These are phyloP conservation scores for Drosophila gaucha DNA, from an alignment of 2,888 invertebrate species.

Conservation along the genomic window DNA sequence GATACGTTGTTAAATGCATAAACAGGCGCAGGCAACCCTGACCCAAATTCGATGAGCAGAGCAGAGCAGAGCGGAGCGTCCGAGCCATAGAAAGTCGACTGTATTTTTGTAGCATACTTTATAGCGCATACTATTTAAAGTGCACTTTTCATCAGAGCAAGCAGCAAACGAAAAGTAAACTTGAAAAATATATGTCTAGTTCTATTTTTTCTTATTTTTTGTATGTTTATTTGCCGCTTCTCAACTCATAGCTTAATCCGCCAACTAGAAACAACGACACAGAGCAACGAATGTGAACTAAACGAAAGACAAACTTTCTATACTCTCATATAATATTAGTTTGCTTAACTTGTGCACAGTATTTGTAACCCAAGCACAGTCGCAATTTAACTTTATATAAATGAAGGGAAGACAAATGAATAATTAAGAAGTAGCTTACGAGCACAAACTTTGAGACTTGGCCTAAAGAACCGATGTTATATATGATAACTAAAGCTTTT, in stretches of 20 bases:
- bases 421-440: too few relatives aligned
- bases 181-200: conserved; percentile 43
- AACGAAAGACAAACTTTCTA: conserved; percentile 47
- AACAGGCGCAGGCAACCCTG: conserved; percentile 56
- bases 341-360: not conserved
- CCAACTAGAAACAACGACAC: conserved; percentile 48
- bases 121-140: conserved; percentile 56
- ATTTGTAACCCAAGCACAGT: too few relatives aligned
- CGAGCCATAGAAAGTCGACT: conserved; percentile 17
- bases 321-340: conserved; percentile 23
- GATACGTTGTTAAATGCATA: conserved; percentile 63
- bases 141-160: conserved; percentile 52
- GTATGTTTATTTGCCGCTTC: conserved; percentile 43
- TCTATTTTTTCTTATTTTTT: conserved; percentile 20
- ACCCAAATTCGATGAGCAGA: conserved; percentile 55
- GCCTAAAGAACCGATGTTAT: too few relatives aligned
- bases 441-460: too few relatives aligned
- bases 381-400: not conserved
- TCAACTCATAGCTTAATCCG: conserved; percentile 66
- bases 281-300: conserved; percentile 9
- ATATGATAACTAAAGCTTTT: too few relatives aligned
- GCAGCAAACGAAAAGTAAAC: conserved; percentile 47
- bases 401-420: too few relatives aligned
- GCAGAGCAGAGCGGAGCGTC: too few relatives aligned
- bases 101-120: conserved; percentile 50